A percentile compares a stretch with the other conserved stretches of the same genome.
Evolutionary conservation across 2,113 vertebrate genomes (phyloP).

Genomic region (Catharus fuscescens): DNA sequence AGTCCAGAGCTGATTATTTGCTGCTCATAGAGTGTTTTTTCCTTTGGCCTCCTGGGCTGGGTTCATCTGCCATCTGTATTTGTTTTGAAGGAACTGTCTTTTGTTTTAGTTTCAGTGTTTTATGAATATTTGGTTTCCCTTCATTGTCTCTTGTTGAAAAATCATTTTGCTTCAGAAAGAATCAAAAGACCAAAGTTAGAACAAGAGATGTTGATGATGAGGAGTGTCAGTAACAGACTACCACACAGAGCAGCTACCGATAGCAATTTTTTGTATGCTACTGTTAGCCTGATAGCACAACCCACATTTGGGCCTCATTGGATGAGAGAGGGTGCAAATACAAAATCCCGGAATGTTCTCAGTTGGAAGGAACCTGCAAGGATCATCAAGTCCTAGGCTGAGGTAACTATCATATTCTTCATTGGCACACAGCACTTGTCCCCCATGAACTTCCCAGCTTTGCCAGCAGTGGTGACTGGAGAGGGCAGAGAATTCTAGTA

Average conservation of each 20-base stretch:
- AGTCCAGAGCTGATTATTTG: neutral
- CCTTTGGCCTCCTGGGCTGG: neutral
- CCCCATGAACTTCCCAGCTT: neutral
- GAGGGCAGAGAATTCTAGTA: neutral
- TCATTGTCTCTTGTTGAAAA: neutral
- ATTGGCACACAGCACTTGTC: neutral
- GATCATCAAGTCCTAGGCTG: neutral
- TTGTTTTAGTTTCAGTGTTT: neutral
- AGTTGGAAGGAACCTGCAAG: neutral
- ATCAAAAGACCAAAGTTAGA: neutral
- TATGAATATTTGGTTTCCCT: neutral
- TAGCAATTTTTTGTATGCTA: neutral
- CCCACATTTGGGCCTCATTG: rapidly evolving
- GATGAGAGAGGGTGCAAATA: neutral
- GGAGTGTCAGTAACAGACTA: neutral
- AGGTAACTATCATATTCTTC: neutral
- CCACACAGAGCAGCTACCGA: neutral
- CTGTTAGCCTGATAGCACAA: neutral
- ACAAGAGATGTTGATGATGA: neutral
- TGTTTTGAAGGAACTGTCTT: neutral
- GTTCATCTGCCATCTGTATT: neutral
- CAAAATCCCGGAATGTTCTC: neutral
- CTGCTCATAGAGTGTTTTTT: neutral
- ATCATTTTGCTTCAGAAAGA: neutral
- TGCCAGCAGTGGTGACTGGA: neutral